Evolutionary conservation across 2,113 vertebrate genomes (phyloP), one percentile per base, ranked within the genome.

Genomic region (Cynoglossus semilaevis): DNA sequence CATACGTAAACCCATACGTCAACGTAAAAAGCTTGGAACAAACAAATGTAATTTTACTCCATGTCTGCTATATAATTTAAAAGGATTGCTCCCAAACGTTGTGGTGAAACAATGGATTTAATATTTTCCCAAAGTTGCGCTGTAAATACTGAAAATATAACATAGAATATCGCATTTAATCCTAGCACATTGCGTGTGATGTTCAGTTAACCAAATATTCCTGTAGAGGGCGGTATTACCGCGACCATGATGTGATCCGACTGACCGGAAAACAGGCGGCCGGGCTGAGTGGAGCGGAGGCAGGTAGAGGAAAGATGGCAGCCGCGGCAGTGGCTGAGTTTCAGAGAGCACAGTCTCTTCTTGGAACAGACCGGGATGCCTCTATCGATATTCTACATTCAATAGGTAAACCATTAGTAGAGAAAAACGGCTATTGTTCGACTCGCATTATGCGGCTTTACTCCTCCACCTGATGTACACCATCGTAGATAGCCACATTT

Each of bases 351-450:
- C 94, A 94, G 91, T 96, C 94, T 86, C 90, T 96, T 65, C 87
- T 96, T 66, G 92, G 89, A 78, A 94, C 94, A 53, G 94, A 96
- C 85, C 90, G 92, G 70, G 89, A 95, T 81, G 94, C 95, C 53
- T 96, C 94, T 41, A 97, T 97, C 75, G 95, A 94, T 76, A 97
- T 97, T 77, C 88, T 95, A 44, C 95, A 96, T 62, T 94, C 94
- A 53, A 95, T 97, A 74, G 94, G 95, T 96, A 90, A 90, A 85
- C 53, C 57, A 68, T 12, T 8, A 5, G 6, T 7, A 14, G 1
- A 19, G 4, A 11, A 5, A 7, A 7, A 5, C 0, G 3, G 2
- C 5, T 12, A 7, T 1, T 5, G 7, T 2, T 15, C 15, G 14
- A 29, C 14, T 5, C 15, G 2, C 36, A 41, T 4, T 5, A 13